Percentiles rank a stretch among this genome's conserved stretches.
phyloP scores from a whole-genome alignment of 2,113 vertebrate genomes.

The Felis chaus region DNA sequence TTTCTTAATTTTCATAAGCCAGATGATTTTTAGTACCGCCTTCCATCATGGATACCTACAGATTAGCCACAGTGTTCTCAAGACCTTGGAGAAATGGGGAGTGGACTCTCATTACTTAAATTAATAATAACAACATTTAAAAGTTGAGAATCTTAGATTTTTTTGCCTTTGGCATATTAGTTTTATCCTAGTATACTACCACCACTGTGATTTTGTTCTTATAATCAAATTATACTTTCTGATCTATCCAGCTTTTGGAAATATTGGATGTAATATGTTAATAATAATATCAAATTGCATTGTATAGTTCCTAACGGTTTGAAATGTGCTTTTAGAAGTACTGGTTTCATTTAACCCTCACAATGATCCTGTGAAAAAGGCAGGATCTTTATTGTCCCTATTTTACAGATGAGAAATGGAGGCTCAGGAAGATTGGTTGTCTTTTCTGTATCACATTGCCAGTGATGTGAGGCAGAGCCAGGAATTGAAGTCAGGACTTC shows the following conservation, averaged over 20 bases:
- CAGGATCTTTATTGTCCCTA: not conserved
- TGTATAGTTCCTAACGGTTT: slow-evolving; percentile 22
- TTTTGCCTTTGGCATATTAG: slow-evolving; percentile 1
- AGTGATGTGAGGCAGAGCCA: not conserved
- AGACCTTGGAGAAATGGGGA: slow-evolving; percentile 34
- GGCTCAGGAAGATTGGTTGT: not conserved
- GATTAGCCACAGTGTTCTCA: not conserved
- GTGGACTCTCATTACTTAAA: slow-evolving; percentile 40
- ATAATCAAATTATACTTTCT: slow-evolving; percentile 35
- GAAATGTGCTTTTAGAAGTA: slow-evolving; percentile 18
- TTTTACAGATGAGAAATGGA: slow-evolving; percentile 47
- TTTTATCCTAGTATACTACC: slow-evolving; percentile 20
- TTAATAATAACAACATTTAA: not conserved
- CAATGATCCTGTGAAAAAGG: not conserved
- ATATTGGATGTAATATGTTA: not conserved
- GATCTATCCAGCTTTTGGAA: slow-evolving; percentile 33
- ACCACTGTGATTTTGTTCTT: slow-evolving; percentile 29
- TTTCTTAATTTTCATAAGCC: slow-evolving; percentile 41
- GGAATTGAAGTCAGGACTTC: not conserved
- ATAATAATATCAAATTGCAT: slow-evolving; percentile 15
- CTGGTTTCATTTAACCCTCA: slow-evolving; percentile 39
- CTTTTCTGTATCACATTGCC: not conserved
- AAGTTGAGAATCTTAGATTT: slow-evolving; percentile 6
- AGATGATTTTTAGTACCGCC: not conserved
- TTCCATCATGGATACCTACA: not conserved